Evolutionary conservation across 2,888 invertebrate genomes (phyloP), one percentile per base, ranked within the genome.

Genomic region (Neuroscelio doddi): DNA sequence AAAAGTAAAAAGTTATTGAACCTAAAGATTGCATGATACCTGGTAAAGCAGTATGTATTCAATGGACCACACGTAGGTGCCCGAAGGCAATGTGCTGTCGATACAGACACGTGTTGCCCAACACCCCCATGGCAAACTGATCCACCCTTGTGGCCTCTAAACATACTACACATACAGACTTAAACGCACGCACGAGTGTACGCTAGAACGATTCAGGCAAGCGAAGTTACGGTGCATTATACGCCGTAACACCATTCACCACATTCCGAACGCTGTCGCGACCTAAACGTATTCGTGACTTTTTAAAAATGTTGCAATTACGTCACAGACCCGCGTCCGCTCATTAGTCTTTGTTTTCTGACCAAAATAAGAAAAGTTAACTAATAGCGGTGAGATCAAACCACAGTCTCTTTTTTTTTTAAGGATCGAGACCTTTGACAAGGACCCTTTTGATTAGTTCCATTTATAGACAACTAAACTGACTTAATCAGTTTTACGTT

Each of bases 271-370:
- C 62, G 44, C 57, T 41, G 61, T 44, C 61, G 62, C 61, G 66
- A 41, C 61, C 62, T 68, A 73, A 74, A 76, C 71, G 77, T 69
- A 76, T 79, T 80, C 81, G 82, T 81, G 79, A 83, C 81, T 81
- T 82, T 82, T 80, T 75, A 64, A 75, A 81, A 79, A 79, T 76
- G 68, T 73, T 72, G 75, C 80, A 75, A 83, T 81, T 82, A 80
- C 79, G 80, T 81, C 79, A 79, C 79, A 79, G 68, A 36, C 36
- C 45, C 49, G 65, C 69, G 66, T 68, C 66, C 64, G 68, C 71
- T 76, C 73, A 76, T 78, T 76, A 78, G 74, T 62, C 73, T 75
- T 77, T 77, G 75, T 76, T 74, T 76, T 67, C 51, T 46, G 36
- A 49, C 56, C 56, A 52, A 55, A 59, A 67, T 46, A 64, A 61